Evolutionary conservation across 92 coral and sea anemone species (phyloP).

Genomic region (Palythoa grandis): DNA sequence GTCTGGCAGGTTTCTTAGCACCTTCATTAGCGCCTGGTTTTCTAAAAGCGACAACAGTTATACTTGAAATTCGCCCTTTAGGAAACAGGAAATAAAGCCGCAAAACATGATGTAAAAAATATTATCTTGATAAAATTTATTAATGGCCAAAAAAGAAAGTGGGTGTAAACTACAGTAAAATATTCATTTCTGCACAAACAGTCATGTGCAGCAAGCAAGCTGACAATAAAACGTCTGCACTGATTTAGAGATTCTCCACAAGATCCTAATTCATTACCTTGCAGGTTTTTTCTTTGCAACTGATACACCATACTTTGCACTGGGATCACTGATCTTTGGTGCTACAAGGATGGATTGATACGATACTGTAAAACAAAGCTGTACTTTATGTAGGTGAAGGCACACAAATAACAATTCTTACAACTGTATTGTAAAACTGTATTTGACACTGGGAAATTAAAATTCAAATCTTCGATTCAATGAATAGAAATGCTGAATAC

Average conservation of each 20-base stretch:
- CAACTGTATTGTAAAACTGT: too few relatives aligned
- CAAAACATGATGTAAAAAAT: not conserved
- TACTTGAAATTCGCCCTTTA: not conserved
- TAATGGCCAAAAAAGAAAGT: not conserved
- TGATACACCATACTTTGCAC: slow-evolving; percentile 95
- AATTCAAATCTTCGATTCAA: too few relatives aligned
- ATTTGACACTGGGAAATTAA: too few relatives aligned
- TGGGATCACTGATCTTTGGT: slow-evolving; percentile 83
- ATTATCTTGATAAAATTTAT: too few relatives aligned
- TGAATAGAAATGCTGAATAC: too few relatives aligned
- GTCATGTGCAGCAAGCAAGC: too few relatives aligned
- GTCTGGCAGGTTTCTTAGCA: slow-evolving; percentile 71
- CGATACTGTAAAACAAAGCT: too few relatives aligned
- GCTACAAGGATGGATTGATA: slow-evolving; percentile 50
- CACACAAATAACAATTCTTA: too few relatives aligned
- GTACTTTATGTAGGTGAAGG: too few relatives aligned
- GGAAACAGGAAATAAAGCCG: not conserved
- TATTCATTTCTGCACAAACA: too few relatives aligned
- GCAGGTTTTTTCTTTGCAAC: slow-evolving; percentile 89
- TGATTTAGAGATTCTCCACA: not conserved
- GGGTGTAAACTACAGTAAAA: too few relatives aligned
- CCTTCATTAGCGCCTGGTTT: slow-evolving; percentile 79
- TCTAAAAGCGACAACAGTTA: slow-evolving; percentile 38
- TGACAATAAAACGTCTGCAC: too few relatives aligned
- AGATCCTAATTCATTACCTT: slow-evolving; percentile 51